Conservation (phyloP, 2,797 vertebrate genomes). For the Thunnus albacares region DNA sequence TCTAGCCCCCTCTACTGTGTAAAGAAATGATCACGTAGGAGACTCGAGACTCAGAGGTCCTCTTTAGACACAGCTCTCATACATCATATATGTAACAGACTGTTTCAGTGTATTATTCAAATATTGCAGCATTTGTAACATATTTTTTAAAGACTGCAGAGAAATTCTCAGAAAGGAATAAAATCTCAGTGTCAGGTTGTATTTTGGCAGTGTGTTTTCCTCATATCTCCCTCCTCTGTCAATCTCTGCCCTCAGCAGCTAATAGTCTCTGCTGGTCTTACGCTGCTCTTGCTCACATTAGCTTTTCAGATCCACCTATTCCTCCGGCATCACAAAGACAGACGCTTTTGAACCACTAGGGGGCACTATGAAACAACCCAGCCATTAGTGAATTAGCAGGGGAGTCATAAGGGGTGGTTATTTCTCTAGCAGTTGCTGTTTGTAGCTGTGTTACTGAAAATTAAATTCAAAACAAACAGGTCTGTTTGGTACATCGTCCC, state of each 20-base stretch:
- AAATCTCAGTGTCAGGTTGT: constrained; percentile 20
- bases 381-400: constrained; percentile 78
- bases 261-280: constrained; percentile 28
- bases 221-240: not conserved
- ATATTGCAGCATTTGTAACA: constrained; percentile 29
- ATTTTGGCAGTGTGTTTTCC: constrained; percentile 4
- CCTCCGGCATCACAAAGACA: constrained; percentile 6
- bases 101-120: constrained; percentile 32
- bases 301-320: constrained; percentile 38
- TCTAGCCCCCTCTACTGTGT: constrained; percentile 85
- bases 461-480: constrained; percentile 78
- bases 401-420: constrained; percentile 65
- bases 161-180: constrained; percentile 18
- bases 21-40: constrained; percentile 68
- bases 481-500: constrained; percentile 66
- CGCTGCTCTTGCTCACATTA: constrained; percentile 46
- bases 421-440: constrained; percentile 66
- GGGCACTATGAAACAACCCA: constrained; percentile 83
- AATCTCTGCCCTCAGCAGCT: constrained; percentile 23
- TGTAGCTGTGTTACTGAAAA: constrained; percentile 73
- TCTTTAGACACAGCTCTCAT: constrained; percentile 39
- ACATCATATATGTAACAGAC: constrained; percentile 41
- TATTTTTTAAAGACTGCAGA: constrained; percentile 13
- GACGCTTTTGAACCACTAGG: constrained; percentile 71
- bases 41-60: constrained; percentile 33